Conservation (phyloP, 2,888 invertebrate species). For the Elegia similella region DNA sequence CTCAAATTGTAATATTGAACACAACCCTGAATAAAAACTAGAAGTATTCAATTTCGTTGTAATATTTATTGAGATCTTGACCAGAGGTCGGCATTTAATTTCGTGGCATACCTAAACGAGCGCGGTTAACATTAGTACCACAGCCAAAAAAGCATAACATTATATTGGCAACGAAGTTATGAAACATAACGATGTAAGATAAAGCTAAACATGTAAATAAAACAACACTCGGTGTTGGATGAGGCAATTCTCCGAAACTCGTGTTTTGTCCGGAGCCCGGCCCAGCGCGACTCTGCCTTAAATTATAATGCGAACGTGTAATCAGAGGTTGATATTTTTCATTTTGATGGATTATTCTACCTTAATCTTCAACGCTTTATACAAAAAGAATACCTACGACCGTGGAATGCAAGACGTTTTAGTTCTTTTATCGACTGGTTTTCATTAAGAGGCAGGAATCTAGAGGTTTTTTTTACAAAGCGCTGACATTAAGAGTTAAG, state of each 20-base stretch:
- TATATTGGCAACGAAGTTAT: slow-evolving; percentile 38
- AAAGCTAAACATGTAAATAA: slow-evolving; percentile 46
- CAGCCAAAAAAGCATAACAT: slow-evolving; percentile 24
- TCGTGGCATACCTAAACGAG: neutral
- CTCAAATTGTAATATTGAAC: too few relatives aligned
- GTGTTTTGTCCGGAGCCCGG: slow-evolving; percentile 18
- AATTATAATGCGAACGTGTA: slow-evolving; percentile 8
- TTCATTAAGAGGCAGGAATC: neutral
- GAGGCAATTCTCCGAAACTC: slow-evolving; percentile 47
- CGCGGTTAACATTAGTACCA: neutral
- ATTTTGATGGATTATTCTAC: slow-evolving; percentile 15
- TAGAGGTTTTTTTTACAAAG: neutral
- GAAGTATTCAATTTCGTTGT: too few relatives aligned
- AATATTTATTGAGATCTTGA: neutral
- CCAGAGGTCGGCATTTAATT: neutral
- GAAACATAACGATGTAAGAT: slow-evolving; percentile 40
- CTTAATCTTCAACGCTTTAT: neutral
- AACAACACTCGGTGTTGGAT: slow-evolving; percentile 40
- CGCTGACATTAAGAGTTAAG: neutral
- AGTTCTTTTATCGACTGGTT: neutral
- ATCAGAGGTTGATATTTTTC: slow-evolving; percentile 15
- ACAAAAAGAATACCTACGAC: neutral
- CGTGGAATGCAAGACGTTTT: neutral
- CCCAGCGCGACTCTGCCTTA: neutral
- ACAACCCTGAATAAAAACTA: too few relatives aligned